Evolutionary conservation across 2,797 vertebrate species (phyloP), one percentile per base, ranked within the genome.

Genomic region (Limosa lapponica): DNA sequence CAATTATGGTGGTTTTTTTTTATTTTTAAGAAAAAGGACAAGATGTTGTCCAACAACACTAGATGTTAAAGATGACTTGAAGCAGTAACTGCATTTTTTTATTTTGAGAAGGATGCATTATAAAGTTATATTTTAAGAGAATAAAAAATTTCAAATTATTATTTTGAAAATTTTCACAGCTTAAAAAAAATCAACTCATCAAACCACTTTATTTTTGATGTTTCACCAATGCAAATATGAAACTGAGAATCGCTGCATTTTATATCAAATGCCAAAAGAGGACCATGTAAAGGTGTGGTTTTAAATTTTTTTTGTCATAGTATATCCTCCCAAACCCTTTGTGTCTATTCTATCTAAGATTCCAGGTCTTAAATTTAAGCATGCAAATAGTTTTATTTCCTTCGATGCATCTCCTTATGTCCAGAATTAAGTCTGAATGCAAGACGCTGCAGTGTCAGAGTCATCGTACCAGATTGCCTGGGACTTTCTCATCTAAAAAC

Each of bases 391-490:
- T 70, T 89, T 24, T 66, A 24, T 70, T 95, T 73, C 22, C 8
- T 85, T 75, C 1, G 2, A 6, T 82, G 13, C 16, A 39, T 62
- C 11, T 54, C 6, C 17, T 75, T 82, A 57, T 82, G 51, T 19
- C 15, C 32, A 51, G 24, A 82, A 57, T 70, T 62, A 73, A 73
- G 44, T 78, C n/a, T 44, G 69, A 72, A 58, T 62, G 36, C 10
- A 75, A 41, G 51, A 72, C 13, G 11, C 61, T 85, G 52, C 59
- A 44, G 44, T 0, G 0, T 6, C 82, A 66, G 11, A 10, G 14
- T 22, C 18, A 6, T 62, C 0, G 0, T 57, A 90, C 23, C 71
- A n/a, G 23, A 9, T 24, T 32, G 15, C 41, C 43, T 6, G 39
- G 52, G 49, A 37, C 8, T 81, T 85, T 39, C 52, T 66, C 14